Base-by-base conservation (phyloP, 2,113 vertebrate genomes). In the Onychorhynchus coronatus region DNA sequence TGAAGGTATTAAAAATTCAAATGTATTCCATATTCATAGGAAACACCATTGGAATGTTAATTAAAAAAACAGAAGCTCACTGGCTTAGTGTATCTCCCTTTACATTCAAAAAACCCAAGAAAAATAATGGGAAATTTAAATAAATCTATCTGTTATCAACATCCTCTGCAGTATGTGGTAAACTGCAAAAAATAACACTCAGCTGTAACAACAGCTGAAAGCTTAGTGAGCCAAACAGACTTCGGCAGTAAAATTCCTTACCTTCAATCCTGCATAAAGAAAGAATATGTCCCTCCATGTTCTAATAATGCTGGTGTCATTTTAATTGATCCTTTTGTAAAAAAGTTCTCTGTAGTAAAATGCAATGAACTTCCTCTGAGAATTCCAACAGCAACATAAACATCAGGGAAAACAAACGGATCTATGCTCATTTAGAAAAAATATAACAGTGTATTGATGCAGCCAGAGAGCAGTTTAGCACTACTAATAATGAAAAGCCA, bases 401-500 rank as follows among this genome's bases (percentile, higher is more conserved):
- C 78, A 82, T 73, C 68, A 87, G 67, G 44, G 80, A 96, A 47
- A 96, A 63, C 63, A 93, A 94, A 95, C 20, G 71, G 20, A 95
- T 95, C 92, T 89, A 30, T 85, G 90, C 28, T 95, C 66, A 93
- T 95, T 96, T 97, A 52, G 55, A 28, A 46, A 46, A 96, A 95
- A 91, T 85, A 65, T 71, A 86, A 82, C 71, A 77, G 31, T 88
- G 74, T 94, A 83, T 62, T 74, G 77, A 93, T 95, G 77, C 44
- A 88, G 6, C 66, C 72, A 58, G 82, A 87, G 80, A 97, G 46
- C n/a, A 91, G 52, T 91, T 97, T 97, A 93, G 81, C n/a, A 18
- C 50, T 88, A 77, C 68, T 95, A 92, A 55, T 95, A 97, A 94
- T 80, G 68, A 97, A 95, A 96, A 94, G 37, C 53, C 41, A 93